Conservation (phyloP, 1,140 invertebrate species). For the Zaprionus capensis region DNA sequence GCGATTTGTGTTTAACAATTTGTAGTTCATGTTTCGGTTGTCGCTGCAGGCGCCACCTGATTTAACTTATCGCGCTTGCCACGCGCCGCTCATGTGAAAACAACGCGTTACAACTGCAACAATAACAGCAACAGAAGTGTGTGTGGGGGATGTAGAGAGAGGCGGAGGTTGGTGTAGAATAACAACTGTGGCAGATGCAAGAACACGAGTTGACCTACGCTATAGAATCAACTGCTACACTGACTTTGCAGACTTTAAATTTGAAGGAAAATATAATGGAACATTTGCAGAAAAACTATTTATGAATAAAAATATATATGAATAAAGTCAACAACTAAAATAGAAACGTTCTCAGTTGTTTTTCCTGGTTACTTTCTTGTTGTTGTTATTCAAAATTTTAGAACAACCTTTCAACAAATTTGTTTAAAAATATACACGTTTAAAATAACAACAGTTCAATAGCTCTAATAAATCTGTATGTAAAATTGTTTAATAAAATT, state of each 20-base stretch:
- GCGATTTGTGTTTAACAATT: conserved; percentile 79
- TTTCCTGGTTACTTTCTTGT: too few relatives aligned
- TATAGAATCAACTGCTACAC: conserved; percentile 19
- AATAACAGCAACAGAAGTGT: neutral
- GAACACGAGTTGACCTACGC: conserved; percentile 7
- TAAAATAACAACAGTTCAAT: too few relatives aligned
- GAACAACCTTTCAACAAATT: too few relatives aligned
- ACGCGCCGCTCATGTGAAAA: conserved; percentile 65
- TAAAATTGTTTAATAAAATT: too few relatives aligned
- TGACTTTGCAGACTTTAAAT: conserved; percentile 2
- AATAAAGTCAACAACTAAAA: too few relatives aligned
- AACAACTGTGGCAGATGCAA: conserved; percentile 11
- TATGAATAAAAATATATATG: too few relatives aligned
- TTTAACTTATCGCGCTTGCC: conserved; percentile 74
- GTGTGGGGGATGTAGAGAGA: neutral
- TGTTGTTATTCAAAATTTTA: too few relatives aligned
- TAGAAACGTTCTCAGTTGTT: too few relatives aligned
- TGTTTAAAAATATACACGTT: too few relatives aligned
- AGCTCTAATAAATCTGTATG: too few relatives aligned
- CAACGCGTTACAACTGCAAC: conserved; percentile 34
- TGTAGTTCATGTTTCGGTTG: conserved; percentile 76
- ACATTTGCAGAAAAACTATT: neutral
- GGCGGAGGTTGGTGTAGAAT: neutral
- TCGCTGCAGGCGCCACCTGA: conserved; percentile 60
- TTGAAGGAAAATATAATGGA: too few relatives aligned